These are phyloP conservation scores for Nyctalus aviator DNA, from an alignment of 2,797 vertebrate species.

Conservation along the genomic window DNA sequence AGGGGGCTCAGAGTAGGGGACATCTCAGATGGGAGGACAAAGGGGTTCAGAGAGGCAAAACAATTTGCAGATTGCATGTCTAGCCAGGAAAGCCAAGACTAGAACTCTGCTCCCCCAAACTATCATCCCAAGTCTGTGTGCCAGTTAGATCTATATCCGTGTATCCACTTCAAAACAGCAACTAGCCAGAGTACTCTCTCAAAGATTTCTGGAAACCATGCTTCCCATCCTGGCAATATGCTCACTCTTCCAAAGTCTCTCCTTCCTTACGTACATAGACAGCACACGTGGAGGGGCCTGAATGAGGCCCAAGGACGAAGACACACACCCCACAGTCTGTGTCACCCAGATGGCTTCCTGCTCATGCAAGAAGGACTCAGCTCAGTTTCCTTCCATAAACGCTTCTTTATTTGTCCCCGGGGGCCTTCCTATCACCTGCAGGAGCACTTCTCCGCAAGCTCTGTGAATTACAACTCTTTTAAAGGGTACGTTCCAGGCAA, in stretches of 20 bases:
- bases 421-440: slow-evolving; percentile 71
- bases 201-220: not conserved
- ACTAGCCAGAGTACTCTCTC: not conserved
- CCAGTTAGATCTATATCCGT: not conserved
- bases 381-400: slow-evolving; percentile 60
- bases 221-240: not conserved
- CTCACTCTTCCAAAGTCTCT: not conserved
- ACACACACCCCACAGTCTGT: slow-evolving; percentile 41
- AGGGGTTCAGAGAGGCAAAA: not conserved
- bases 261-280: not conserved
- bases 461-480: slow-evolving; percentile 68
- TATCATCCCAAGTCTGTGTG: not conserved
- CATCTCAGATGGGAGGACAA: not conserved
- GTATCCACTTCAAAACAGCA: not conserved
- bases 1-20: not conserved
- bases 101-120: too few relatives aligned
- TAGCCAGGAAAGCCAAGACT: not conserved
- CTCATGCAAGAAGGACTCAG: slow-evolving; percentile 73
- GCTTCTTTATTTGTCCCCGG: slow-evolving; percentile 66
- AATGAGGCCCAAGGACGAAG: slow-evolving; percentile 36
- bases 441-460: not conserved
- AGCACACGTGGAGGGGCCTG: not conserved
- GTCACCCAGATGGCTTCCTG: slow-evolving; percentile 76
- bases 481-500: slow-evolving; percentile 68
- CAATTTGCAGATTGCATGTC: not conserved